Conservation (phyloP, 2,888 invertebrate species). For the Tridacna crocea region DNA sequence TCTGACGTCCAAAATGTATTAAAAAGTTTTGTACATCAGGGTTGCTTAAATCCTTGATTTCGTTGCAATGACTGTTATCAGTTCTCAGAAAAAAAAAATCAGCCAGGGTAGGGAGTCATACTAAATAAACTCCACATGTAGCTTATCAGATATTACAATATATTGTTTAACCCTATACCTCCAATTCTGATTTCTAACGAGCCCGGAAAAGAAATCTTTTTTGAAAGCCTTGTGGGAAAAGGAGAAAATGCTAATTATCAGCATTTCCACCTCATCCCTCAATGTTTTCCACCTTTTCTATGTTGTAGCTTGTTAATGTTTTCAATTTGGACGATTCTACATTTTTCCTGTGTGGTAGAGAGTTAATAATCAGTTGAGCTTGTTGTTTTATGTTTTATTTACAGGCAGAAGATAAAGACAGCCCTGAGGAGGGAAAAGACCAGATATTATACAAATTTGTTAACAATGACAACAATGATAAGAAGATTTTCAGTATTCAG, state of each 20-base stretch:
- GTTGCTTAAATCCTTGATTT: too few relatives aligned
- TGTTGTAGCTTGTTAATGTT: too few relatives aligned
- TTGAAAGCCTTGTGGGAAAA: constrained; percentile 3
- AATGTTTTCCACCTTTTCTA: neutral
- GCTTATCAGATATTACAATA: too few relatives aligned
- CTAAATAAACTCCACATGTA: too few relatives aligned
- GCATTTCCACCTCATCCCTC: neutral
- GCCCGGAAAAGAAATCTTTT: neutral
- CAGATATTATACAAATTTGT: constrained; percentile 18
- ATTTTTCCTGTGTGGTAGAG: neutral
- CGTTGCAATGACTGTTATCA: too few relatives aligned
- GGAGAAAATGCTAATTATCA: neutral
- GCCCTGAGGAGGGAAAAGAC: neutral
- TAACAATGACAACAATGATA: neutral
- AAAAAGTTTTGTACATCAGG: too few relatives aligned
- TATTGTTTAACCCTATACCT: too few relatives aligned
- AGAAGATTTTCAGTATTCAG: neutral
- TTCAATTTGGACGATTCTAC: neutral
- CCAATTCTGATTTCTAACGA: neutral
- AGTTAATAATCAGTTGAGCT: too few relatives aligned
- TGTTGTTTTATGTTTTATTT: too few relatives aligned
- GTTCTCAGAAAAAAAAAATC: too few relatives aligned
- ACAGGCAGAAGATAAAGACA: constrained; percentile 16
- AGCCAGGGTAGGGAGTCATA: too few relatives aligned
- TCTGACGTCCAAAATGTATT: too few relatives aligned